A percentile compares a stretch with the other conserved stretches of the same genome.
Evolutionary conservation across 2,113 vertebrate genomes (phyloP).

Genomic region (Felis catus): F.catus_Fca126_mat1.0 CM031421.1:16330501-16331000

Average conservation of each 20-base stretch:
- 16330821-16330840: neutral
- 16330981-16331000: neutral
- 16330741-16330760: neutral
- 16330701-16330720: neutral
- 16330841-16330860: conserved; percentile 40
- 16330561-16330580: too few relatives aligned
- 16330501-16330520: too few relatives aligned
- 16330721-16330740: neutral
- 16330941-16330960: conserved; percentile 4
- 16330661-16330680: too few relatives aligned
- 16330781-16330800: conserved; percentile 9
- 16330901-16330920: conserved; percentile 10
- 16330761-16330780: neutral
- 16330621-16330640: too few relatives aligned
- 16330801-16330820: neutral
- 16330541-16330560: too few relatives aligned
- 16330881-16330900: neutral
- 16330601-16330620: too few relatives aligned
- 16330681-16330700: too few relatives aligned
- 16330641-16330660: too few relatives aligned
- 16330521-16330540: too few relatives aligned
- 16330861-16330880: neutral
- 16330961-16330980: neutral
- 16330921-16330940: neutral
- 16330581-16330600: too few relatives aligned